Evolutionary conservation across 2,888 invertebrate species (phyloP).

Genomic region (Macropis europaea): DNA sequence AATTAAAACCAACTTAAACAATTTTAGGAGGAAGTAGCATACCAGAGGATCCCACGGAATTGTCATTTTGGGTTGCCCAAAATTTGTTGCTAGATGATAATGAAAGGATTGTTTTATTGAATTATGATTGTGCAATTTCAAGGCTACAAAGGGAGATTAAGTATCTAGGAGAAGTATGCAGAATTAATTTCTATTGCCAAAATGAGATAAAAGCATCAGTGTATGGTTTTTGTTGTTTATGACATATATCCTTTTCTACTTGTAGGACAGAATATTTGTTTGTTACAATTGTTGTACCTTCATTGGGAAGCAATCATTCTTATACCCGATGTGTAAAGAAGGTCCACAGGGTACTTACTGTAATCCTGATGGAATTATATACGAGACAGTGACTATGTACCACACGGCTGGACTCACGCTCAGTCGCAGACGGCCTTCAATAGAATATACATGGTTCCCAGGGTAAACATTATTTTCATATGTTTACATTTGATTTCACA

Average conservation of each 20-base stretch:
- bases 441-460: constrained; percentile 92
- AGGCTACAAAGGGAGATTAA: constrained; percentile 83
- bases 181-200: not conserved
- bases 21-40: constrained; percentile 79
- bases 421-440: constrained; percentile 82
- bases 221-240: not conserved
- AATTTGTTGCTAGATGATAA: constrained; percentile 87
- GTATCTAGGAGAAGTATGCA: constrained; percentile 73
- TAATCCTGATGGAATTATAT: constrained; percentile 89
- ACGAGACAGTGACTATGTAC: constrained; percentile 89
- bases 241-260: constrained; percentile 36
- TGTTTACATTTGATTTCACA: not conserved
- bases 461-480: constrained; percentile 81
- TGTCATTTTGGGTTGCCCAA: constrained; percentile 91
- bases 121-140: constrained; percentile 85
- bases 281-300: constrained; percentile 80
- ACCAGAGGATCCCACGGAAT: constrained; percentile 85
- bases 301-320: constrained; percentile 85
- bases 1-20: not conserved
- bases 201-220: not conserved
- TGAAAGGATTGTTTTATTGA: constrained; percentile 84
- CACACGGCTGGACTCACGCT: constrained; percentile 81
- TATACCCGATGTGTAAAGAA: constrained; percentile 91
- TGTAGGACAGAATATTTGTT: constrained; percentile 77
- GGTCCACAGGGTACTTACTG: constrained; percentile 91